These are phyloP conservation scores for Lepidochrysops patricia DNA, from an alignment of 2,888 invertebrate species.

Conservation along the genomic window DNA sequence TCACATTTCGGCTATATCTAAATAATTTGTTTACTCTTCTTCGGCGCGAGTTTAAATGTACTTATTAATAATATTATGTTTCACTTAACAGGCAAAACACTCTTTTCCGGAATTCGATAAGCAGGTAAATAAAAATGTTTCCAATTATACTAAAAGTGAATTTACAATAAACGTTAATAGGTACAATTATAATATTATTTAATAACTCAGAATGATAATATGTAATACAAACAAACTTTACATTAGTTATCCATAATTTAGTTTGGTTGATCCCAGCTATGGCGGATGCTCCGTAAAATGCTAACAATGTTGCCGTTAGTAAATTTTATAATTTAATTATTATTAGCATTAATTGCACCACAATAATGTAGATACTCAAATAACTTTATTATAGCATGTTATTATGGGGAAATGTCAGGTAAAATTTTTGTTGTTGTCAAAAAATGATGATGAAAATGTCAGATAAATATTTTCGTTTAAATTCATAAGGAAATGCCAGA, in stretches of 20 bases:
- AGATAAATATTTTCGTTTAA: background rate
- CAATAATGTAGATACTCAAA: background rate
- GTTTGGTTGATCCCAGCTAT: background rate
- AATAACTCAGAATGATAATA: too few relatives aligned
- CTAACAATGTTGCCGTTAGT: background rate
- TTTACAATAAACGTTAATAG: too few relatives aligned
- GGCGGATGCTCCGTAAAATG: background rate
- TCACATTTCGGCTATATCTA: background rate
- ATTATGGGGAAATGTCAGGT: background rate
- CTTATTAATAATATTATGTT: too few relatives aligned
- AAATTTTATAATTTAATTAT: background rate
- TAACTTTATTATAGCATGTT: background rate
- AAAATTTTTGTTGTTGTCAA: background rate
- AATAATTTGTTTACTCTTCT: background rate
- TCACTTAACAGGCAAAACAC: background rate
- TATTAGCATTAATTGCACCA: background rate
- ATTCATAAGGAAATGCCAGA: background rate
- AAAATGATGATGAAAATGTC: background rate
- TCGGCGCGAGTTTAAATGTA: too few relatives aligned
- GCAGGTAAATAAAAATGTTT: too few relatives aligned
- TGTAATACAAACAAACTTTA: background rate
- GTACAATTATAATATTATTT: background rate
- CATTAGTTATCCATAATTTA: background rate
- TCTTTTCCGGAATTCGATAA: background rate
- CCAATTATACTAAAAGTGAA: too few relatives aligned